A percentile compares a stretch with the other conserved stretches of the same genome.
Evolutionary conservation across 2,888 invertebrate species (phyloP).

Genomic region (Mythimna albipuncta): DNA sequence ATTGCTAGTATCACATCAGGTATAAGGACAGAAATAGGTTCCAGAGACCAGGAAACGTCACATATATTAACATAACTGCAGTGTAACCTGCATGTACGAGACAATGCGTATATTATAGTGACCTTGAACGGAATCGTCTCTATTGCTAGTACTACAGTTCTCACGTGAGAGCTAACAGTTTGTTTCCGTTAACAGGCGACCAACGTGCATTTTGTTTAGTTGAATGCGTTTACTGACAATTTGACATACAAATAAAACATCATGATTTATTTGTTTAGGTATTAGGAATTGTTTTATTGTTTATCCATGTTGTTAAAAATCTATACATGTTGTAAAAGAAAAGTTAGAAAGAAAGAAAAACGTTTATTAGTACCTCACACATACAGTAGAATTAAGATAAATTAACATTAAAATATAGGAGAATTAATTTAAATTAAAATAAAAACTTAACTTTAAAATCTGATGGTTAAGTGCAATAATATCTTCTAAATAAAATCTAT

Average conservation of each 20-base stretch:
- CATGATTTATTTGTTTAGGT: background rate
- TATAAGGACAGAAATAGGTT: background rate
- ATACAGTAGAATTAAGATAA: too few relatives aligned
- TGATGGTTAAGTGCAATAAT: background rate
- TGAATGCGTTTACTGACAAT: background rate
- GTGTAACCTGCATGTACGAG: conserved; percentile 2
- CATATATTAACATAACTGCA: conserved; percentile 35
- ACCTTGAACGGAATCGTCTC: conserved; percentile 47
- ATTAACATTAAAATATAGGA: too few relatives aligned
- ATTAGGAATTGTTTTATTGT: background rate
- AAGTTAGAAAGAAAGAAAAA: too few relatives aligned
- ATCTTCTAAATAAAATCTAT: too few relatives aligned
- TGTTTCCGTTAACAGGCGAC: conserved; percentile 51
- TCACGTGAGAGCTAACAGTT: conserved; percentile 55
- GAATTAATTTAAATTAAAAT: too few relatives aligned
- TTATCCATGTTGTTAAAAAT: background rate
- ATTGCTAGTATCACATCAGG: too few relatives aligned
- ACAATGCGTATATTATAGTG: conserved; percentile 37
- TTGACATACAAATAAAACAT: background rate
- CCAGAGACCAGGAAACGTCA: conserved; percentile 26
- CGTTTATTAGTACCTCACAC: too few relatives aligned
- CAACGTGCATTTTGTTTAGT: conserved; percentile 42
- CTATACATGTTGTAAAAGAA: too few relatives aligned
- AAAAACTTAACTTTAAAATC: too few relatives aligned
- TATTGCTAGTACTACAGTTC: conserved; percentile 47